Base-by-base conservation (phyloP, 2,113 vertebrate genomes). In the Isurus oxyrinchus region DNA sequence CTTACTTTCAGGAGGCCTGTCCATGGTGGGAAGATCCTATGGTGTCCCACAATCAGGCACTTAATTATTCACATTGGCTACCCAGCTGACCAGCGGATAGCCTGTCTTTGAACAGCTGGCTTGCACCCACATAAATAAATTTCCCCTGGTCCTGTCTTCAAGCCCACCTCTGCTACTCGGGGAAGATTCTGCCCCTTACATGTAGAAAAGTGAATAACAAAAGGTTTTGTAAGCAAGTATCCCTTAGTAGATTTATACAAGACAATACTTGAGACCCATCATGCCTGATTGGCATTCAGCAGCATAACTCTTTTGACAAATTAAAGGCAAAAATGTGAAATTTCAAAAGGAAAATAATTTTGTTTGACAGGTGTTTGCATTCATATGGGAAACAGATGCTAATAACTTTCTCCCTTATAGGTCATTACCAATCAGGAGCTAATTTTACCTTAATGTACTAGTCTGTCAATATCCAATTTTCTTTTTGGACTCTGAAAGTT, bases 241-340 rank as follows among this genome's bases (percentile, higher is more conserved):
- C 49, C 67, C 6, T 95, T 72, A 16, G 57, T 95, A 72, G 44
- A 76, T 95, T 67, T 23, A 49, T 31, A 72, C 53, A 69, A 49
- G 94, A 21, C 40, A 95, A 25, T 27, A 55, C 25, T 49, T 53
- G 16, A 55, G 66, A 31, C 44, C 67, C 25, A 72, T 95, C 25
- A 76, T 72, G 94, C 66, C 94, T 95, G 97, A 97, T 97, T 98
- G 98, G 98, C 98, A 98, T 98, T 98, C 97, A 97, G 97, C 98
- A 98, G 97, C 98, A 98, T 98, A 98, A 98, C 97, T 98, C 98
- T 76, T 98, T 97, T 96, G 97, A 98, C 98, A 98, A 98, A 98
- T 98, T 98, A 97, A 97, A 72, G 69, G 94, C 94, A 53, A 97
- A 97, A 97, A 97, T 96, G 96, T 90, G 97, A 94, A 91, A 95